phyloP scores from a whole-genome alignment of 2,888 invertebrate genomes.

The Brachyptera putata region DNA sequence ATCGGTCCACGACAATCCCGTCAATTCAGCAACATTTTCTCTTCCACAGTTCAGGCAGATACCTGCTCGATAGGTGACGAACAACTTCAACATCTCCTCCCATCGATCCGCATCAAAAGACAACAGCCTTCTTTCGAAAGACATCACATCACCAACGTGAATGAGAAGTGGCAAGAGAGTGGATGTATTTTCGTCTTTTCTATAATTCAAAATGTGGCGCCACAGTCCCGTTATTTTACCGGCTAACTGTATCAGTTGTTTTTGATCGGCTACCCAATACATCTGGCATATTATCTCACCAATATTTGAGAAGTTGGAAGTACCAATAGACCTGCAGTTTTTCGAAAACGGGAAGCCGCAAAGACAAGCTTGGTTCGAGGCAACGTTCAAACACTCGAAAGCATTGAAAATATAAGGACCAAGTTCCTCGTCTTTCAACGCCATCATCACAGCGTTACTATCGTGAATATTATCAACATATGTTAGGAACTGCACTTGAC shows the following conservation, averaged over 20 bases:
- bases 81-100: slow-evolving; percentile 53
- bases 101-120: slow-evolving; percentile 56
- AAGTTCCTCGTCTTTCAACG: slow-evolving; percentile 18
- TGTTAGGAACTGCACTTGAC: slow-evolving; percentile 47
- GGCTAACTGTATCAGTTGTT: slow-evolving; percentile 52
- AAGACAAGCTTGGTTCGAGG: slow-evolving; percentile 15
- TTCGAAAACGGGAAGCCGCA: slow-evolving; percentile 30
- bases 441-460: not conserved
- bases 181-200: slow-evolving; percentile 46
- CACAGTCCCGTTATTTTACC: slow-evolving; percentile 60
- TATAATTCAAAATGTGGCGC: slow-evolving; percentile 53
- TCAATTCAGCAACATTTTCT: slow-evolving; percentile 47
- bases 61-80: slow-evolving; percentile 53
- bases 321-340: not conserved
- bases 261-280: slow-evolving; percentile 39
- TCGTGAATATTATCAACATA: slow-evolving; percentile 40
- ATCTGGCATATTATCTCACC: slow-evolving; percentile 7
- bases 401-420: slow-evolving; percentile 14
- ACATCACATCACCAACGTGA: slow-evolving; percentile 55
- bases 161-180: slow-evolving; percentile 52
- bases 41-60: slow-evolving; percentile 60
- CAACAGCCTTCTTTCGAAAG: slow-evolving; percentile 53
- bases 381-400: slow-evolving; percentile 25
- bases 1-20: slow-evolving; percentile 56
- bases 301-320: slow-evolving; percentile 7